Base-by-base conservation (phyloP, 1,140 invertebrate genomes). In the Drosophila ananassae region DNA sequence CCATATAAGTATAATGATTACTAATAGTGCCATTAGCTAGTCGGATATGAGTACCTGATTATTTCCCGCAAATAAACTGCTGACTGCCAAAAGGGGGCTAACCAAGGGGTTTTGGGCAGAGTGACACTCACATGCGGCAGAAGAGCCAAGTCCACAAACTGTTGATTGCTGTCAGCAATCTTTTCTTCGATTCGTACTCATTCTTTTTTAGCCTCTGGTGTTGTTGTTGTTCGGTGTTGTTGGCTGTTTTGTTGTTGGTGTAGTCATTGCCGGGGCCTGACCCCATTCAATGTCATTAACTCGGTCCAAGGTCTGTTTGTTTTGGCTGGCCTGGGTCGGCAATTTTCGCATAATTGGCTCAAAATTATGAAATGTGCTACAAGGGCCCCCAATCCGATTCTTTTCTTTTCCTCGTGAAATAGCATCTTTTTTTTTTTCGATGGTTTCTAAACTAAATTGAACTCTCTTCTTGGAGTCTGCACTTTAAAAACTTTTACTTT, bases 231-330 rank as follows among this genome's bases (percentile, higher is more conserved):
- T 37, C 39, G 28, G 55, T n/a, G 55, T 13, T 57, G 28, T 61
- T 63, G 67, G 47, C 56, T 64, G 30, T 73, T 52, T 22, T 53
- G 58, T 59, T 57, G 80, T 64, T 61, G 46, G 7, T 21, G 64
- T 17, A 56, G 72, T 53, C 57, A 30, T 55, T 34, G 39, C 37
- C 46, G 74, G 60, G 57, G 41, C 24, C 78, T 85, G 82, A 85
- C 82, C 82, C 82, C 78, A 82, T 85, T 85, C 82, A 79, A 87
- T 87, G 82, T 85, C 82, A 85, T 85, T 85, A 85, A 87, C 82
- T 82, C 9, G 66, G 69, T 48, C 83, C 82, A 85, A 85, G 82
- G 82, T 85, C 78, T 85, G 82, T 87, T 87, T 87, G 77, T 72
- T 75, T 87, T 75, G 55, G 54, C 41, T 68, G 30, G 59, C 58